A percentile compares a stretch with the other conserved stretches of the same genome.
These are phyloP conservation scores for Uloborus diversus DNA, from an alignment of 1,140 invertebrate species.

Conservation along the genomic window DNA sequence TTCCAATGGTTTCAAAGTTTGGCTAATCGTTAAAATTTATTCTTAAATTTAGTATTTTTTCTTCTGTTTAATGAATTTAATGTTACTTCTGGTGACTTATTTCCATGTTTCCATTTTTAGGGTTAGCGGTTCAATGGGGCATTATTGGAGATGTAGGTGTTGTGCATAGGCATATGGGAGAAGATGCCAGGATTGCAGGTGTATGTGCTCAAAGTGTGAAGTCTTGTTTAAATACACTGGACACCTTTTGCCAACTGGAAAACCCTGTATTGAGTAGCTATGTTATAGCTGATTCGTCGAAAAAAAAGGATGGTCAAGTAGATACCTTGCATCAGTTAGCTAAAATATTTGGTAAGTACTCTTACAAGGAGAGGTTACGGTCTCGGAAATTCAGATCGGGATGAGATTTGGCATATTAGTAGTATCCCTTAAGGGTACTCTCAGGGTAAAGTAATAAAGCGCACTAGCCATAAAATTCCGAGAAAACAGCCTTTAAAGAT, in stretches of 20 bases:
- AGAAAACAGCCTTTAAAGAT: background rate
- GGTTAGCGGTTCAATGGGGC: slow-evolving; percentile 94
- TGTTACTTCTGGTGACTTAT: background rate
- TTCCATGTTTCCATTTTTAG: slow-evolving; percentile 56
- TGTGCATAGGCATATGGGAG: slow-evolving; percentile 79
- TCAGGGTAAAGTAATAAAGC: background rate
- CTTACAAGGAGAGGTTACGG: no score
- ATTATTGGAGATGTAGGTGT: slow-evolving; percentile 96
- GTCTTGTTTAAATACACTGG: slow-evolving; percentile 10
- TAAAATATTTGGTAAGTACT: slow-evolving; percentile 29
- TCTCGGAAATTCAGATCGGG: background rate
- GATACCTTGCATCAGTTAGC: background rate
- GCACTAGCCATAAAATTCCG: background rate
- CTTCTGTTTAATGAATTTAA: background rate
- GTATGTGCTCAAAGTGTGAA: background rate
- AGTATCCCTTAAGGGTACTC: background rate
- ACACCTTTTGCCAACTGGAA: background rate
- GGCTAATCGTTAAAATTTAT: background rate
- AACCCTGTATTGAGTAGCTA: slow-evolving; percentile 36
- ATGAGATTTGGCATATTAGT: background rate
- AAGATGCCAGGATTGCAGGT: slow-evolving; percentile 30
- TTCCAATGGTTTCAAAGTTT: background rate
- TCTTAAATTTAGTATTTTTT: background rate
- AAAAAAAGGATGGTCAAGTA: background rate
- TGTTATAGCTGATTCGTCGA: background rate